Base-by-base conservation (phyloP, 2,888 invertebrate species). In the Ectobius pallidus region DNA sequence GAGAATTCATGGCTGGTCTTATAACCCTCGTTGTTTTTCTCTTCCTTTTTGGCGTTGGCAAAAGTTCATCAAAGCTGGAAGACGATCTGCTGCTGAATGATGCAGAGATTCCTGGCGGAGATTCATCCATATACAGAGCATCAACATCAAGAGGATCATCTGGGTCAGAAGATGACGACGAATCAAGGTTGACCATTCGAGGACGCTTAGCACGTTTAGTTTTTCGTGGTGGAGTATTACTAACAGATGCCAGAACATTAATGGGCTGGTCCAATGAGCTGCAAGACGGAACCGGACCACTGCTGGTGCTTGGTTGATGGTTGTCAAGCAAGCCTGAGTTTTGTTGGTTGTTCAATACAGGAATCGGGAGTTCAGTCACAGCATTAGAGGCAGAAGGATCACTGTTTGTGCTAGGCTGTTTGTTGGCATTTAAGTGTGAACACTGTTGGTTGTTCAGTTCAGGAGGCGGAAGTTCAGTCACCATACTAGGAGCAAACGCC, bases 241-340 rank as follows among this genome's bases (percentile, higher is more conserved):
- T 32, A 62, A 18, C 34, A 32, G 32, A 62, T 62, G 20, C 34
- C 62, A 62, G 34, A 62, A 62, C 6, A 62, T 11, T 32, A 32
- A 22, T 32, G 62, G 34, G 18, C 32, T 62, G 32, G 62, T 62
- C 32, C 20, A 62, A 32, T 62, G 32, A 62, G 62, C 62, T 62
- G 34, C 14, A 27, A 62, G 62, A 32, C 27, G 62, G 62, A 62
- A 62, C 62, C 62, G 62, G 62, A 62, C n/a, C 62, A 39, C 62
- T 62, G 34, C 62, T 62, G 34, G 32, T 62, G 62, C 62, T 62
- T 32, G 34, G 14, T 32, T 32, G 34, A 62, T 62, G 27, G 62
- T 62, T 62, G 62, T 11, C 22, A 55, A 25, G 55, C 6, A 22
- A 55, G 55, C 22, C 55, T 55, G 55, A 55, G 55, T 9, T 55